Evolutionary conservation across 2,113 vertebrate genomes (phyloP), one percentile per base, ranked within the genome.

Genomic region (Nanger granti): DNA sequence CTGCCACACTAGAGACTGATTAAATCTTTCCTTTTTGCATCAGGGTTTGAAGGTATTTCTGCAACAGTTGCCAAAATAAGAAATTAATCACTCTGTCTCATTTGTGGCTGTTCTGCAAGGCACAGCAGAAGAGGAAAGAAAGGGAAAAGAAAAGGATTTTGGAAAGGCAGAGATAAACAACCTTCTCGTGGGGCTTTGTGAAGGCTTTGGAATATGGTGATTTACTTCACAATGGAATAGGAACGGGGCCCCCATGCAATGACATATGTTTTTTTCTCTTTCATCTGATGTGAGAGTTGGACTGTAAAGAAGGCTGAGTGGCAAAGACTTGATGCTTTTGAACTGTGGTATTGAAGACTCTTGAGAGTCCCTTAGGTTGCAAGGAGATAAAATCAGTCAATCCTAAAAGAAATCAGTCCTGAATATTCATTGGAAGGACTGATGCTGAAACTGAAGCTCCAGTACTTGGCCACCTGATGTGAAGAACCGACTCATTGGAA

Each of bases 11-110:
- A 59, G 89, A 96, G 90, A 97, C 49, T 8, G 11, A 97, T 85
- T 96, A 69, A n/a, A 86, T 73, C 80, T 96, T 94, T 87, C 22
- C 89, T 57, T 0, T 86, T 79, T 79, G 62, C 41, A 9, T 57
- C 89, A n/a, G 49, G 13, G 0, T 96, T 93, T 59, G 64, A 89
- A 82, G 85, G 89, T 82, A 37, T 97, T 98, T 98, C 92, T 98
- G 76, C 88, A 97, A 18, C 2, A 5, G 44, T 92, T 57, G 97
- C 96, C 87, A 95, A 97, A 98, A 97, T 94, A 52, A 15, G 49
- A 93, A 98, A 98, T 98, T 95, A 98, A 97, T 98, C 96, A 92
- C 9, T 62, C 47, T 69, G 66, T 73, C 94, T 97, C n/a, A 34
- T 96, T 97, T 93, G 94, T 94, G 82, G 83, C 93, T 98, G 52